Evolutionary conservation across 2,888 invertebrate genomes (phyloP).

Genomic region (Alcis repandata): DNA sequence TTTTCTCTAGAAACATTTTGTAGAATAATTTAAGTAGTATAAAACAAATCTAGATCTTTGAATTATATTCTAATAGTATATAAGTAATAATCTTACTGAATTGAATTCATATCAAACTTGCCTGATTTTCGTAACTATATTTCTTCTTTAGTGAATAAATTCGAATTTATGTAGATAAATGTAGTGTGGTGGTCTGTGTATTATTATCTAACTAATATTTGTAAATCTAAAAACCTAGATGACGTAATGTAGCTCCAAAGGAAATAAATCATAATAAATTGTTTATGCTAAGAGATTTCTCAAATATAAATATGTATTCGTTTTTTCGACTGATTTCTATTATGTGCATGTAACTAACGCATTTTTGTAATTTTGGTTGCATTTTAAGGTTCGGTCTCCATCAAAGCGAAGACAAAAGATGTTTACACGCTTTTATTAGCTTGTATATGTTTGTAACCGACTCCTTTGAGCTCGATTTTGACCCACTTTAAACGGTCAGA

Average conservation of each 20-base stretch:
- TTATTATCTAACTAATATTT: slow-evolving; percentile 6
- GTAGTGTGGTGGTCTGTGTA: background rate
- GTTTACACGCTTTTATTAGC: too few species aligned
- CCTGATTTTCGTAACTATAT: slow-evolving; percentile 29
- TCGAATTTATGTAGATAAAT: slow-evolving; percentile 31
- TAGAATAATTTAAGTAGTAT: background rate
- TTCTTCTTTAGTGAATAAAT: slow-evolving; percentile 19
- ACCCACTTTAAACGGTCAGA: too few species aligned
- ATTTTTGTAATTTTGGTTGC: slow-evolving; percentile 1
- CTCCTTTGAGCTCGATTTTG: too few species aligned
- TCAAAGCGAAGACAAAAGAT: background rate
- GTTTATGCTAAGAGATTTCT: background rate
- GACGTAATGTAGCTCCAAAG: background rate
- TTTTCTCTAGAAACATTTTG: background rate
- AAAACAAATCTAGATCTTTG: slow-evolving; percentile 10
- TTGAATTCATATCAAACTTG: slow-evolving; percentile 40
- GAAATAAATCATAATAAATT: slow-evolving; percentile 10
- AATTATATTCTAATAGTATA: slow-evolving; percentile 1
- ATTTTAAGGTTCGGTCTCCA: background rate
- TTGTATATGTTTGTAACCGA: too few species aligned
- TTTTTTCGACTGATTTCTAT: slow-evolving; percentile 5
- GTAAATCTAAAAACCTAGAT: background rate
- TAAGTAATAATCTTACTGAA: slow-evolving; percentile 19
- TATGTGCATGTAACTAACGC: background rate
- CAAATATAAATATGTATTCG: background rate